Base-by-base conservation (phyloP, 2,797 vertebrate genomes). In the Hemibagrus guttatus region DNA sequence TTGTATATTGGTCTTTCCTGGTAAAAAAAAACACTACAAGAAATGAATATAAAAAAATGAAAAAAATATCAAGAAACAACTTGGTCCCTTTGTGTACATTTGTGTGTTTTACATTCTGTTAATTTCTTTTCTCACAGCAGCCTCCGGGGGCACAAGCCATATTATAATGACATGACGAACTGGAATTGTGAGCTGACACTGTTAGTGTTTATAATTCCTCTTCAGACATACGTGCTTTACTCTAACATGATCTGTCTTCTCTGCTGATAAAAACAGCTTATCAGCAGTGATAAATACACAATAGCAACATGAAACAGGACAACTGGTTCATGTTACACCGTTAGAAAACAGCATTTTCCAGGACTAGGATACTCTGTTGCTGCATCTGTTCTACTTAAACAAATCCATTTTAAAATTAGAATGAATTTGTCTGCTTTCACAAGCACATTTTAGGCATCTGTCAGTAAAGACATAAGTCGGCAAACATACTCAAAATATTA, bases 141-240 rank as follows among this genome's bases (percentile, higher is more conserved):
- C 21, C 59, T 82, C 72, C 42, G 26, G 8, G 21, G 66, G 28
- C 26, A 21, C 31, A 56, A 16, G n/a, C 63, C 52, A 49, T 31
- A 16, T 83, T 39, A 2, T 46, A n/a, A 86, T 39, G 58, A 19
- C 39, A 39, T 82, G 81, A 39, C 46, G 23, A 90, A 88, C 87
- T 56, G 69, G 85, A 88, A 85, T 63, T 68, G 87, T 84, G 59
- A 88, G 75, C 61, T 78, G 83, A 78, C 31, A 23, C 19, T 39
- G 9, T 46, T 59, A 14, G 31, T 72, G 59, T 66, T 86, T 83
- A 23, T 66, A 86, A 90, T 81, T 86, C 46, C 71, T 84, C 66
- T 2, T 82, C 39, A 56, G 26, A 72, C 85, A 19, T 4, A 9
- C 78, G 26, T 11, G 12, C 28, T 80, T 74, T 58, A 66, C 74